phyloP scores from a whole-genome alignment of 1,140 invertebrate genomes.

The Marisa cornuarietis region DNA sequence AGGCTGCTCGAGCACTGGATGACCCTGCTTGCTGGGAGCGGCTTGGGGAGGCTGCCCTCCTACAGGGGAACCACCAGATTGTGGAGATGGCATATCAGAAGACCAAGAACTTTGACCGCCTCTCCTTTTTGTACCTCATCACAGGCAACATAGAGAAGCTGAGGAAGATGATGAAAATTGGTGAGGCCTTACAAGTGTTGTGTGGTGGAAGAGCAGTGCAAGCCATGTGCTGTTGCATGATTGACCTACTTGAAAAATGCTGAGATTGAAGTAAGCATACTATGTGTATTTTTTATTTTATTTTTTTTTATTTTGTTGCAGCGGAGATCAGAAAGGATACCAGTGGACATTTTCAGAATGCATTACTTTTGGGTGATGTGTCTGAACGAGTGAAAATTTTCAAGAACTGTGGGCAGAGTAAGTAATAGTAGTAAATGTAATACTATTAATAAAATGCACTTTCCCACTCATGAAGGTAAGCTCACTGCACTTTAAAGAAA shows the following conservation, averaged over 20 bases:
- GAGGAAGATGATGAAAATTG: constrained; percentile 98
- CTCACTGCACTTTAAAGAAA: too few species aligned
- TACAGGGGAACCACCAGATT: constrained; percentile 94
- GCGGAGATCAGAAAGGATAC: constrained; percentile 75
- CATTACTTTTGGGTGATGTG: constrained; percentile 90
- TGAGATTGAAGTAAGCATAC: background rate
- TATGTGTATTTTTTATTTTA: background rate
- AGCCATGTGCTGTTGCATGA: background rate
- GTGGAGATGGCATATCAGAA: constrained; percentile 99
- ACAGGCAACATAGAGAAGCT: constrained; percentile 99
- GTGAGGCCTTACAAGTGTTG: constrained; percentile 34
- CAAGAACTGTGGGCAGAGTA: constrained; percentile 73
- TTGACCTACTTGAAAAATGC: background rate
- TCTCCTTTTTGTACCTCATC: constrained; percentile 97
- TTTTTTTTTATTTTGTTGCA: constrained; percentile 30
- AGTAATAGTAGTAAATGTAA: constrained; percentile 33
- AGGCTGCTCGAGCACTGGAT: constrained; percentile 93
- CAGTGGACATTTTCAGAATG: constrained; percentile 96
- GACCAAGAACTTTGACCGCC: constrained; percentile 99
- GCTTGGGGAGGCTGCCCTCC: constrained; percentile 91
- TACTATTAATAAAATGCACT: background rate
- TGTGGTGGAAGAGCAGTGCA: background rate
- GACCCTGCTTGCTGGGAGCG: constrained; percentile 96
- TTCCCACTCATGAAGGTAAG: too few species aligned
- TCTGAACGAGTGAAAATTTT: constrained; percentile 89